A percentile compares a stretch with the other conserved stretches of the same genome.
These are phyloP conservation scores for Drosophila birchii DNA, from an alignment of 2,888 invertebrate species.

Conservation along the genomic window DNA sequence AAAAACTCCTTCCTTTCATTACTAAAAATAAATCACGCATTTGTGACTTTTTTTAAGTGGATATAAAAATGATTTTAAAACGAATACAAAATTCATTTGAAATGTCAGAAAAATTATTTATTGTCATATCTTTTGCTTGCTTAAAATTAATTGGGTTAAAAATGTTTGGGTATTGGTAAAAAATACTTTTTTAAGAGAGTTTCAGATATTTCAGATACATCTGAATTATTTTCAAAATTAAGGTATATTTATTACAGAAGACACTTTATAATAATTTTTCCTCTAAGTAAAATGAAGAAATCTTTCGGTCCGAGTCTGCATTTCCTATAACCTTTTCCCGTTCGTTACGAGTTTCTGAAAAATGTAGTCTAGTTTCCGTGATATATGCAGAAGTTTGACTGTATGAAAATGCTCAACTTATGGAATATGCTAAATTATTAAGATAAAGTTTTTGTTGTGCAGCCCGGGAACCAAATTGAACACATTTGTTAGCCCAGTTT, in stretches of 20 bases:
- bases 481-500: conserved; percentile 42
- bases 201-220: background rate
- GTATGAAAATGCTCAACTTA: conserved; percentile 26
- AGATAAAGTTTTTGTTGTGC: conserved; percentile 43
- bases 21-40: background rate
- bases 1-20: background rate
- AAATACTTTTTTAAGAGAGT: background rate
- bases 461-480: conserved; percentile 32
- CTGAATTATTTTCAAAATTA: background rate
- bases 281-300: background rate
- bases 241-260: background rate
- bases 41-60: background rate
- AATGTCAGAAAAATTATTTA: background rate
- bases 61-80: background rate
- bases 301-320: background rate
- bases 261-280: background rate
- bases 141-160: background rate
- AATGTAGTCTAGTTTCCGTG: conserved; percentile 1
- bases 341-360: conserved; percentile 5
- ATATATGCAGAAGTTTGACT: conserved; percentile 8
- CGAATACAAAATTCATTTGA: background rate
- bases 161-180: background rate
- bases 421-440: conserved; percentile 41
- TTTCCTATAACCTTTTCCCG: background rate
- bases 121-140: background rate